Percentiles rank a stretch among this genome's conserved stretches.
phyloP scores from a whole-genome alignment of 2,888 invertebrate species.

The Thyatira batis region DNA sequence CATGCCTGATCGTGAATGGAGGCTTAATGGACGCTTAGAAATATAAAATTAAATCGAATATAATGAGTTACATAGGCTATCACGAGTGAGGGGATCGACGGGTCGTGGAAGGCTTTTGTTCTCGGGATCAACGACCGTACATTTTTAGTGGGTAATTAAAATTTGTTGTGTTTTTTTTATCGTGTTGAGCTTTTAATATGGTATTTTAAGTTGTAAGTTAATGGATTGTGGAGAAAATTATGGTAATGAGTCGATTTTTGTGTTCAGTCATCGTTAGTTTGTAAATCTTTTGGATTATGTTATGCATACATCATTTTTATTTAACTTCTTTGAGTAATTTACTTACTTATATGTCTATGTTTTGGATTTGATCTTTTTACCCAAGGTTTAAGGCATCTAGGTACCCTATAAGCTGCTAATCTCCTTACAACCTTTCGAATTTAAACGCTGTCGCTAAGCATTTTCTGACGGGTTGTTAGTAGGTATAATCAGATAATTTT shows the following conservation, averaged over 20 bases:
- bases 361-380: no score
- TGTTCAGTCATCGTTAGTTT: not conserved
- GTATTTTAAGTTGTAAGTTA: constrained; percentile 1
- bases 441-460: no score
- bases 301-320: not conserved
- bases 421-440: no score
- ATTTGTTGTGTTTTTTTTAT: constrained; percentile 50
- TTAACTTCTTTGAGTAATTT: not conserved
- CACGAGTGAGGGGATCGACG: constrained; percentile 48
- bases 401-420: no score
- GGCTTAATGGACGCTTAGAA: constrained; percentile 67
- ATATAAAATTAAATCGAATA: constrained; percentile 73
- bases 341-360: no score
- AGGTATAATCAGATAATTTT: no score
- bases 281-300: not conserved
- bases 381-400: no score
- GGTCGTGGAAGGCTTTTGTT: constrained; percentile 63
- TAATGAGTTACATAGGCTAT: constrained; percentile 72
- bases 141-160: constrained; percentile 59
- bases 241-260: not conserved
- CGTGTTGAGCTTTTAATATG: constrained; percentile 19
- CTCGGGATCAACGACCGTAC: constrained; percentile 51
- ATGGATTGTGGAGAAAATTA: not conserved
- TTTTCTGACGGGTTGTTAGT: no score
- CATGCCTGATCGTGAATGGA: constrained; percentile 62